Conservation (phyloP, 2,888 invertebrate genomes). For the Leptinotarsa haldemani region DNA sequence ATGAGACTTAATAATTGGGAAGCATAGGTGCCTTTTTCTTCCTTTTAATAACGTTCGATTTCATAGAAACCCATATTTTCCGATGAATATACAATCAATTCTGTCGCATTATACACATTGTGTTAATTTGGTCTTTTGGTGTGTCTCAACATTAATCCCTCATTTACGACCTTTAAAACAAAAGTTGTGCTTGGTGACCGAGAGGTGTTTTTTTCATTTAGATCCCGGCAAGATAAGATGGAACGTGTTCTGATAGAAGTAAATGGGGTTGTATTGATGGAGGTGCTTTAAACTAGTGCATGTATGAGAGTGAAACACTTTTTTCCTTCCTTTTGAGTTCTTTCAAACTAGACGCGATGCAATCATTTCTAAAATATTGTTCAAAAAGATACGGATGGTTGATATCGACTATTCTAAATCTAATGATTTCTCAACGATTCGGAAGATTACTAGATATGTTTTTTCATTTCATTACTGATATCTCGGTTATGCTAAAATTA, state of each 20-base stretch:
- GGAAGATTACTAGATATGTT: no score
- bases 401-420: not conserved
- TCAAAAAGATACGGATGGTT: not conserved
- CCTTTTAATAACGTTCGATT: no score
- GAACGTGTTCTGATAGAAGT: conserved; percentile 34
- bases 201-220: conserved; percentile 42
- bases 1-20: no score
- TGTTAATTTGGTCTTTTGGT: no score
- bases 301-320: conserved; percentile 21
- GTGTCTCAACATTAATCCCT: not conserved
- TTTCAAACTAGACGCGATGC: not conserved
- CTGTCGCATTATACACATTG: not conserved
- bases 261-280: conserved; percentile 33
- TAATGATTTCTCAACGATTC: no score
- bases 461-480: no score
- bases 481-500: no score
- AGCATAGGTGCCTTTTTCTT: no score
- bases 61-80: no score
- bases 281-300: conserved; percentile 16
- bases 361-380: not conserved
- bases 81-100: no score
- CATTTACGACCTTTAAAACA: not conserved
- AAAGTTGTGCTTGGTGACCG: conserved; percentile 34
- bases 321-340: not conserved
- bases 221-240: conserved; percentile 43